These are phyloP conservation scores for Micrasema longulum DNA, from an alignment of 1,140 invertebrate species.

Conservation along the genomic window DNA sequence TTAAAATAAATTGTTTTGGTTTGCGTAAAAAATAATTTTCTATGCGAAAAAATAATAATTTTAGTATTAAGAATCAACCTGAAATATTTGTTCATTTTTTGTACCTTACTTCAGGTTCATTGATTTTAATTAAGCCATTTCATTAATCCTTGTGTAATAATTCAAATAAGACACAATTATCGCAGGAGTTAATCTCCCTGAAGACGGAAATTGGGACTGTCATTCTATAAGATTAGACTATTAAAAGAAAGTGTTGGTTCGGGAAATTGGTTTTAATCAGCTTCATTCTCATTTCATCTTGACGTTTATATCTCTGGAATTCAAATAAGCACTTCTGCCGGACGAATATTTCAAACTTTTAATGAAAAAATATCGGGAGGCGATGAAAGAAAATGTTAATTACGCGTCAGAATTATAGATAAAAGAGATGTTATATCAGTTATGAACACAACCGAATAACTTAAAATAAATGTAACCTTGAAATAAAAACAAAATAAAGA, in stretches of 20 bases:
- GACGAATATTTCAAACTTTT: too few relatives aligned
- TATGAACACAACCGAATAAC: too few relatives aligned
- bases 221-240: conserved; percentile 1
- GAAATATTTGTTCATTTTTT: background rate
- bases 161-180: conserved; percentile 43
- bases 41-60: too few relatives aligned
- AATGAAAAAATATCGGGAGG: too few relatives aligned
- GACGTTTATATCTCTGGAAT: conserved; percentile 4
- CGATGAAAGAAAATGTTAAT: background rate
- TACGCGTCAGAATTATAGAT: too few relatives aligned
- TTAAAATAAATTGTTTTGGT: too few relatives aligned
- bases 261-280: conserved; percentile 6
- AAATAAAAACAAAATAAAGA: too few relatives aligned
- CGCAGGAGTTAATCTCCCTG: conserved; percentile 33
- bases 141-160: conserved; percentile 22
- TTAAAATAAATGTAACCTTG: too few relatives aligned
- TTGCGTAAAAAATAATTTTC: too few relatives aligned
- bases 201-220: conserved; percentile 24
- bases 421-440: too few relatives aligned
- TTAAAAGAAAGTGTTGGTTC: conserved; percentile 17
- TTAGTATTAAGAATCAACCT: too few relatives aligned
- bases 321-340: background rate
- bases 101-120: background rate
- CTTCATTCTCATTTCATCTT: conserved; percentile 10
- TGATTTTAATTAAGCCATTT: conserved; percentile 1